phyloP scores from a whole-genome alignment of 2,113 vertebrate species.

The Erythrolamprus reginae region DNA sequence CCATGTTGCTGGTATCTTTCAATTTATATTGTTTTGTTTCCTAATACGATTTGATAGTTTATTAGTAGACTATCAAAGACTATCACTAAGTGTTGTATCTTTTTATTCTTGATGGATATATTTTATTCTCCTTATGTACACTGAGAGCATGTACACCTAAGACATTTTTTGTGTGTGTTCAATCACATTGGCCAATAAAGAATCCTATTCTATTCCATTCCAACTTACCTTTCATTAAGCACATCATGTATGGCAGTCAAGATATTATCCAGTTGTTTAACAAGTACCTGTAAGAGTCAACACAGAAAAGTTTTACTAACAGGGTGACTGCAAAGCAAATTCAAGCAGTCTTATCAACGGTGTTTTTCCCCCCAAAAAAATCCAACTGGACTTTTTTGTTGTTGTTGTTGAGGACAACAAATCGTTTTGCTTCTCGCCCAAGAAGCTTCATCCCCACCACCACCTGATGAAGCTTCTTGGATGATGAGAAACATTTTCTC shows the following conservation, averaged over 20 bases:
- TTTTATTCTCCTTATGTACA: too few relatives aligned
- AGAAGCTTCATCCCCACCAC: not conserved
- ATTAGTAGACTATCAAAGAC: too few relatives aligned
- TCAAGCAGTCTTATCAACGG: not conserved
- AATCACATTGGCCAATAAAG: too few relatives aligned
- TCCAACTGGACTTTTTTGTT: not conserved
- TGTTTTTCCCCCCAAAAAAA: not conserved
- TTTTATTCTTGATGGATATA: too few relatives aligned
- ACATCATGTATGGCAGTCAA: slow-evolving; percentile 93
- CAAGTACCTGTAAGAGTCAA: slow-evolving; percentile 77
- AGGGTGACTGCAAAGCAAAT: not conserved
- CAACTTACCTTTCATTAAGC: slow-evolving; percentile 91
- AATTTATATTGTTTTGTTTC: too few relatives aligned
- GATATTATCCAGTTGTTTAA: slow-evolving; percentile 97
- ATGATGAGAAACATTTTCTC: not conserved
- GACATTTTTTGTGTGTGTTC: too few relatives aligned
- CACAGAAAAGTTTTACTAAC: not conserved
- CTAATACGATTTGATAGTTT: too few relatives aligned
- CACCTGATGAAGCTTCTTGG: not conserved
- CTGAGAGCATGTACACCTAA: too few relatives aligned
- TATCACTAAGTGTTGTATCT: too few relatives aligned
- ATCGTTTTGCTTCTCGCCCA: not conserved
- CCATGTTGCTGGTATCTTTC: too few relatives aligned
- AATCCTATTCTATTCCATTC: not conserved
- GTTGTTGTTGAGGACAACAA: not conserved